Conservation (phyloP, 2,113 vertebrate genomes). For the Datnioides undecimradiatus region DNA sequence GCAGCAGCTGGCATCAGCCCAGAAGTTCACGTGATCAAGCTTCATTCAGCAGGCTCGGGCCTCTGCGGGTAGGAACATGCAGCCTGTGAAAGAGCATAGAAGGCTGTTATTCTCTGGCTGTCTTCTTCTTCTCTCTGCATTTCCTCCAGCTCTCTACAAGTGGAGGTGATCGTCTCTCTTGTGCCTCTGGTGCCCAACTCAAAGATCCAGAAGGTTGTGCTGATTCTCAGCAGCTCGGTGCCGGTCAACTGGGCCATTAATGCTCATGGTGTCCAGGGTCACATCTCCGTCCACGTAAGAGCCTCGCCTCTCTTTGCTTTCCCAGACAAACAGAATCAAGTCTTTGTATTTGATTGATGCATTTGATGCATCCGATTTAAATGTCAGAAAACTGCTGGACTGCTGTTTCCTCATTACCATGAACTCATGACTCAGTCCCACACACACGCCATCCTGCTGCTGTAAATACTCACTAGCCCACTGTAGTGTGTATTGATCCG, state of each 20-base stretch:
- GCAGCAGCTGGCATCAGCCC: constrained; percentile 1
- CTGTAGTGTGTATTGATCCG: too few species aligned
- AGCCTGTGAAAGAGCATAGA: background rate
- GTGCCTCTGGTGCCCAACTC: constrained; percentile 63
- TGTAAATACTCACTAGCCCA: too few species aligned
- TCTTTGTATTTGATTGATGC: background rate
- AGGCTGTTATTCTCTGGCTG: background rate
- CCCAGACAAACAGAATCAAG: background rate
- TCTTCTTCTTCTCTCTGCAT: background rate
- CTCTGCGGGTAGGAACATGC: constrained; percentile 77
- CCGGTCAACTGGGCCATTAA: constrained; percentile 82
- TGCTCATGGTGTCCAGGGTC: constrained; percentile 74
- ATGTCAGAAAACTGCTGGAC: background rate
- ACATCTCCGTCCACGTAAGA: constrained; percentile 75
- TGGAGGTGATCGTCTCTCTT: constrained; percentile 82
- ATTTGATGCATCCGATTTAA: background rate
- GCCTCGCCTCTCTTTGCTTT: background rate
- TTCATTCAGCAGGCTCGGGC: constrained; percentile 77
- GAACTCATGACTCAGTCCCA: background rate
- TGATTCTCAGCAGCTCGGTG: constrained; percentile 83
- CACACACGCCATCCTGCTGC: background rate
- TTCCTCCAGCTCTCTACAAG: constrained; percentile 70
- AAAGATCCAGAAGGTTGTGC: constrained; percentile 66
- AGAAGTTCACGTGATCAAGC: constrained; percentile 84
- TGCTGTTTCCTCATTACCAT: background rate